Base-by-base conservation (phyloP, 1,140 invertebrate genomes). In the Leguminivora glycinivorella region DNA sequence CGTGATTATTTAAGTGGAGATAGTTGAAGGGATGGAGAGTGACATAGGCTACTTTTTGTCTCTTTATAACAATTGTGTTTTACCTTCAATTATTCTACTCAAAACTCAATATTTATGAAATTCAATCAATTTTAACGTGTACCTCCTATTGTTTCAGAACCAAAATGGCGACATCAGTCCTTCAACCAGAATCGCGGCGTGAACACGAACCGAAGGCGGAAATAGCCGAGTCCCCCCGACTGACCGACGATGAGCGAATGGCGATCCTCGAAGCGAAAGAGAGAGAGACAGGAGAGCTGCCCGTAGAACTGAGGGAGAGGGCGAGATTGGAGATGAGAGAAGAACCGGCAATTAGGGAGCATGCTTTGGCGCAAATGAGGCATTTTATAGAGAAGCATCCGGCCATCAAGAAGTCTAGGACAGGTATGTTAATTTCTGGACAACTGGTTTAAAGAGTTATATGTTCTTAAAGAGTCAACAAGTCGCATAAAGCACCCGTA, bases 351-450 rank as follows among this genome's bases (percentile, higher is more conserved):
- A 93, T 94, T 5, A 87, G 95, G n/a, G 92, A 95, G 2, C 95
- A 96, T 72, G 92, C 95, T 0, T 78, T 97, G 73, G 84, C 93
- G 24, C 95, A 96, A 81, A 94, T 97, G 83, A 92, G 95, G 40
- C 94, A 96, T 69, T 96, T 96, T 94, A 96, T 96, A 58, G 83
- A 92, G 2, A 96, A 96, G 82, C 95, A 96, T 92, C 95, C 95
- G 0, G 90, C 93, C 10, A 96, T 97, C 31, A 95, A 94, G 74
- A 94, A 93, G 73, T 96, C 96, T 83, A 92, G 96, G 58, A 96
- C 94, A 58, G 94, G 94, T 94, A 80, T 92, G 90, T 70, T 60
- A 14, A 31, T 26, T 67, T 10, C 56, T 9, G 10, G 31, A 10
- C 0, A 34, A 5, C 2, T 29, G 26, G 26, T 29, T 29, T 29